phyloP scores from a whole-genome alignment of 2,888 invertebrate species.

The Philereme vetulata region DNA sequence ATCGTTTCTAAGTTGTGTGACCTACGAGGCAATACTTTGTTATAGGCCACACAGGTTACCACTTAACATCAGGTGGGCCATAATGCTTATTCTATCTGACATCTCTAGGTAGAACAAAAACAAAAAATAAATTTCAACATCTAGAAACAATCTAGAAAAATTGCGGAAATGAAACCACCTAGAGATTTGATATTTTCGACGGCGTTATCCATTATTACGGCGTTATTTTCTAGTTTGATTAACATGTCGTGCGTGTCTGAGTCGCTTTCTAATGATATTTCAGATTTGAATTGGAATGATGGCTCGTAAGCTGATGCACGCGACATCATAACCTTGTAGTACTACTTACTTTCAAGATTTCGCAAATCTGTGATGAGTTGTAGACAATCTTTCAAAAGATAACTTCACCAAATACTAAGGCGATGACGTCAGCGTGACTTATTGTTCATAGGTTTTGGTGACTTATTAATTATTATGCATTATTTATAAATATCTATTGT shows the following conservation, averaged over 20 bases:
- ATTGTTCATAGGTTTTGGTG: neutral
- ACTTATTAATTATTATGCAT: neutral
- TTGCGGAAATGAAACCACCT: neutral
- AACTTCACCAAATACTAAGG: neutral
- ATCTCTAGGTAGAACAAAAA: too few species aligned
- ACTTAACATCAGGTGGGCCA: too few species aligned
- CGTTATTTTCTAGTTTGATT: slow-evolving; percentile 8
- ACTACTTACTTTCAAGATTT: neutral
- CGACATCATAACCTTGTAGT: slow-evolving; percentile 12
- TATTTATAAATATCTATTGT: slow-evolving; percentile 37
- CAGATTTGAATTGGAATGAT: slow-evolving; percentile 19
- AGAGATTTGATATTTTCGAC: slow-evolving; percentile 3
- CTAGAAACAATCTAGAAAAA: too few species aligned
- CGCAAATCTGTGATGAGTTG: neutral
- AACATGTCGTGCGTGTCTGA: slow-evolving; percentile 22
- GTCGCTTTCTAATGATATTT: slow-evolving; percentile 30
- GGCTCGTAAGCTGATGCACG: slow-evolving; percentile 21
- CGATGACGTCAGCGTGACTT: neutral
- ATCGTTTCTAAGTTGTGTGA: too few species aligned
- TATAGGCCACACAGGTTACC: too few species aligned
- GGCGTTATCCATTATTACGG: slow-evolving; percentile 6
- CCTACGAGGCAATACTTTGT: too few species aligned
- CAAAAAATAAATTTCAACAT: too few species aligned
- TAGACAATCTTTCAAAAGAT: neutral
- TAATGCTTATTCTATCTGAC: too few species aligned